Conservation (phyloP, 2,113 vertebrate genomes). For the Aegotheles bennettii region DNA sequence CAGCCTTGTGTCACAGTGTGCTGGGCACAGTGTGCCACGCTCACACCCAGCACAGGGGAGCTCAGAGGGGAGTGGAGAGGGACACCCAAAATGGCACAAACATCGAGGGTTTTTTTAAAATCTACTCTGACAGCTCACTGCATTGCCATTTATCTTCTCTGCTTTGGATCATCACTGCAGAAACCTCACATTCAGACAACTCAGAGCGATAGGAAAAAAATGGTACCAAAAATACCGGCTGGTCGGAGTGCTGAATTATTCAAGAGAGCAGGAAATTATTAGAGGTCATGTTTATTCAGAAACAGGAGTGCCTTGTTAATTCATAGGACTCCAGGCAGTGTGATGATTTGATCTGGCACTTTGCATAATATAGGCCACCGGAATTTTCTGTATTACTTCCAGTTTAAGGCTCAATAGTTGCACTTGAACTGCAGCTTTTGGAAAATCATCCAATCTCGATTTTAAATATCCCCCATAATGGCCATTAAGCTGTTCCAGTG, state of each 20-base stretch:
- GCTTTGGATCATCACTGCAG: neutral
- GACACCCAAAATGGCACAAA: neutral
- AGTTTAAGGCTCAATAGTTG: conserved; percentile 32
- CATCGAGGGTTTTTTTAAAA: neutral
- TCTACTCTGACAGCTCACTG: neutral
- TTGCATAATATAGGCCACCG: neutral
- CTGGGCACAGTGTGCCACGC: accelerated
- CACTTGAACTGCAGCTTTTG: conserved; percentile 16
- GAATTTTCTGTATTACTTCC: conserved; percentile 25
- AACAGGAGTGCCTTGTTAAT: conserved; percentile 34
- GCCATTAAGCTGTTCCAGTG: conserved; percentile 16
- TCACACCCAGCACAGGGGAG: neutral
- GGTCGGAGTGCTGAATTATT: neutral
- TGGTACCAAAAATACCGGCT: neutral
- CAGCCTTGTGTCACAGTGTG: neutral
- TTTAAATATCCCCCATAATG: neutral
- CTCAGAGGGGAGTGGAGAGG: neutral
- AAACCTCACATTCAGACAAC: neutral
- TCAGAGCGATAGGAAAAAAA: neutral
- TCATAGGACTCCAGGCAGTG: neutral
- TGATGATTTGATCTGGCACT: conserved; percentile 25
- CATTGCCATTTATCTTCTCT: neutral
- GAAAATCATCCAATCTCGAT: neutral
- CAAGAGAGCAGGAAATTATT: neutral
- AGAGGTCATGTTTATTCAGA: conserved; percentile 17